A percentile compares a stretch with the other conserved stretches of the same genome.
phyloP scores from a whole-genome alignment of 2,888 invertebrate genomes.

The Leucozona laternaria region DNA sequence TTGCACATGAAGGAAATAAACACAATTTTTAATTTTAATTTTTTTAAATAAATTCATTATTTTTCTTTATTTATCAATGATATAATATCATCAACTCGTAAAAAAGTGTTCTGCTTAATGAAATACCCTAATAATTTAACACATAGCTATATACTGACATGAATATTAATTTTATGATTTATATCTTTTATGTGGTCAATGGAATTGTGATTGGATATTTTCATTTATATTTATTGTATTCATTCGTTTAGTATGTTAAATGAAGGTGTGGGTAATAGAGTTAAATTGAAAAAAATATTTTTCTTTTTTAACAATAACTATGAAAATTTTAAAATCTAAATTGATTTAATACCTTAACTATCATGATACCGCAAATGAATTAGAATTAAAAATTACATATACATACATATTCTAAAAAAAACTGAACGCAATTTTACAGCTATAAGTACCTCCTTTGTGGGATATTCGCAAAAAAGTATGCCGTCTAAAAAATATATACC shows the following conservation, averaged over 20 bases:
- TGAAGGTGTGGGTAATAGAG: background rate
- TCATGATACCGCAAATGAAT: too few species aligned
- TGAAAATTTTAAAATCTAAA: background rate
- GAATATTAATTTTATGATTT: constrained; percentile 12
- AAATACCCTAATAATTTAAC: background rate
- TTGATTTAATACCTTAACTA: background rate
- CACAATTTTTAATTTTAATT: background rate
- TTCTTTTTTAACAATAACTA: background rate
- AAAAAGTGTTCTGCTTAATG: background rate
- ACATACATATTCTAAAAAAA: too few species aligned
- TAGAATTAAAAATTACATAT: too few species aligned
- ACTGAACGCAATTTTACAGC: too few species aligned
- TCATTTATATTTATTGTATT: background rate
- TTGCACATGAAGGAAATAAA: background rate
- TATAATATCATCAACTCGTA: background rate
- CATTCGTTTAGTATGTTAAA: background rate
- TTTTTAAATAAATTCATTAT: background rate
- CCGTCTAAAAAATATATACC: too few species aligned
- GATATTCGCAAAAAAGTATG: too few species aligned
- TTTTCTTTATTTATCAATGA: background rate
- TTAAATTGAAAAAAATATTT: background rate
- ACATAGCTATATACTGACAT: background rate
- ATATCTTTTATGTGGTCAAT: background rate
- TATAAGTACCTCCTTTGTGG: too few species aligned
- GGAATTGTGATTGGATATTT: background rate